Evolutionary conservation across 2,888 invertebrate genomes (phyloP), one percentile per base, ranked within the genome.

Genomic region (Anoncus sp.): DNA sequence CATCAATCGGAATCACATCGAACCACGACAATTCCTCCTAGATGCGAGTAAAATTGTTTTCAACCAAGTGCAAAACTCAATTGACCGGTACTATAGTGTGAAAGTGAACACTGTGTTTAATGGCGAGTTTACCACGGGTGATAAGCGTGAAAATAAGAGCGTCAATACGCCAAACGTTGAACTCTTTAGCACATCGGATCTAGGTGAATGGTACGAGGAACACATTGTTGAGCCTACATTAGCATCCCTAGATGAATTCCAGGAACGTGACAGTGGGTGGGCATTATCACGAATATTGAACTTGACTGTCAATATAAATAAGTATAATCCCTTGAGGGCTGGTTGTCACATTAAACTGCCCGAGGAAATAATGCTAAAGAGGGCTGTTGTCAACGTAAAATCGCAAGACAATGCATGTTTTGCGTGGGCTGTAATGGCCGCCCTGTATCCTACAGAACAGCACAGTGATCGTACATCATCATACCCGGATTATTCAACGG

Each of bases 341-440:
- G 18, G 55, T 10, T 55, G 31, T 31, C 2, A 9, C 1, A 9
- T 16, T n/a, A 10, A 14, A 65, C 18, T 65, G 1, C 38, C 51
- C 4, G 5, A 20, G 4, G 14, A 51, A 2, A 38, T 65, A 22
- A 55, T 1, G 16, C 1, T 18, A 9, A 55, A 55, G 35, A 47
- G 10, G 4, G 22, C 49, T 10, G 24, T 60, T 1, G 10, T 77
- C 4, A 67, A 74, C 31, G 35, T 74, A 2, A 31, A 59, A 14
- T 62, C 63, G 18, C 20, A 47, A 4, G 62, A 75, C 31, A 31
- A 63, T 16, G 45, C 47, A 9, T 65, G 70, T 66, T 53, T 75
- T 59, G 60, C 71, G 27, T 60, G 77, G 73, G 45, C 55, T 1
- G 40, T 73, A 9, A 60, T 40, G 40, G 69, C 69, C 59, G 78